Conservation (phyloP, 2,797 vertebrate genomes). For the Gymnodraco acuticeps region DNA sequence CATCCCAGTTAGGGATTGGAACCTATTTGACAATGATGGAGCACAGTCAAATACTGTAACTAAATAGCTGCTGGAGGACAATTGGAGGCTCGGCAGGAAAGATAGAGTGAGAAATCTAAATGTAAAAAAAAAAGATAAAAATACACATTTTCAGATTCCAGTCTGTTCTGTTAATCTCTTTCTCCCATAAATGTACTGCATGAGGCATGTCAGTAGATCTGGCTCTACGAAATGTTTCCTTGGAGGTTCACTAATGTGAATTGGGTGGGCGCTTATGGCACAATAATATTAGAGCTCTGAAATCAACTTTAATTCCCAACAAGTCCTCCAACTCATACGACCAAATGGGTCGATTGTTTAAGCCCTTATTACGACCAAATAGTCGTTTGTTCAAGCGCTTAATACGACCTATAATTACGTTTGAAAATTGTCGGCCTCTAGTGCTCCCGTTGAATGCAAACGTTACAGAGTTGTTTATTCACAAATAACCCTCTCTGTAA, state of each 20-base stretch:
- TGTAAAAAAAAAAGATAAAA: slow-evolving; percentile 5
- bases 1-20: slow-evolving; percentile 49
- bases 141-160: slow-evolving; percentile 13
- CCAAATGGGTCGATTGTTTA: too few relatives aligned
- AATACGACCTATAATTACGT: too few relatives aligned
- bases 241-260: slow-evolving; percentile 10
- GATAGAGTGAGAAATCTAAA: background rate
- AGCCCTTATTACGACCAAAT: too few relatives aligned
- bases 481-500: too few relatives aligned
- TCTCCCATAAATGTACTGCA: background rate
- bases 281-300: slow-evolving; percentile 6
- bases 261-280: background rate
- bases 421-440: too few relatives aligned
- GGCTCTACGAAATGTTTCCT: slow-evolving; percentile 2
- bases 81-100: slow-evolving; percentile 9
- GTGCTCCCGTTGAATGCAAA: too few relatives aligned
- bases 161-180: slow-evolving; percentile 13
- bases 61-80: slow-evolving; percentile 25
- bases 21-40: slow-evolving; percentile 64
- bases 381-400: too few relatives aligned
- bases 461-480: too few relatives aligned
- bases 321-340: too few relatives aligned
- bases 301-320: slow-evolving; percentile 14
- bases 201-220: slow-evolving; percentile 7
- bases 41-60: slow-evolving; percentile 38